phyloP scores from a whole-genome alignment of 1,140 invertebrate species.

The Bursaphelenchus mucronatus region DNA sequence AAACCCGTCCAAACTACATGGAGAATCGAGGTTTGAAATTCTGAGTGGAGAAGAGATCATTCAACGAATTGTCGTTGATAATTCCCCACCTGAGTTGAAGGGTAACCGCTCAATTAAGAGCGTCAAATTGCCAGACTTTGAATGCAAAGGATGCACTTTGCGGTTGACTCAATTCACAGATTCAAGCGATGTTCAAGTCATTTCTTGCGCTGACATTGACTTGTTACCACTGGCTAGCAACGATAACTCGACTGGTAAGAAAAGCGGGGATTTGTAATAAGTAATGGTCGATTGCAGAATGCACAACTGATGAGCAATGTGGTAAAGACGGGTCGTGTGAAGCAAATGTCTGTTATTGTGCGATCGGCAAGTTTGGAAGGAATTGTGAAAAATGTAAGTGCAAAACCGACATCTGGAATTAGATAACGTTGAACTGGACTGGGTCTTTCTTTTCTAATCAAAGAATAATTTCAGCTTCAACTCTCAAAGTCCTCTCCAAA shows the following conservation, averaged over 20 bases:
- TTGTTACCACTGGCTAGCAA: slow-evolving; percentile 12
- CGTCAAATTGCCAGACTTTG: slow-evolving; percentile 35
- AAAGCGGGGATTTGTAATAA: not conserved
- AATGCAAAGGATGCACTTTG: slow-evolving; percentile 40
- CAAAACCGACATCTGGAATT: not conserved
- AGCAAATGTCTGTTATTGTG: slow-evolving; percentile 23
- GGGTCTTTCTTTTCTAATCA: slow-evolving; percentile 7
- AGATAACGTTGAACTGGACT: not conserved
- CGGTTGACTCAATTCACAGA: slow-evolving; percentile 42
- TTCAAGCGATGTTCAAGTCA: slow-evolving; percentile 31
- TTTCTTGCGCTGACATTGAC: slow-evolving; percentile 45
- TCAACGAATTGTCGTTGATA: not conserved
- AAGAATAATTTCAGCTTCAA: slow-evolving; percentile 20
- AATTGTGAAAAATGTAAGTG: slow-evolving; percentile 31
- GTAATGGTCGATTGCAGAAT: slow-evolving; percentile 28
- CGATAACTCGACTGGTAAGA: slow-evolving; percentile 4
- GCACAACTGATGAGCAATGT: slow-evolving; percentile 23
- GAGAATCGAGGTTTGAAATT: slow-evolving; percentile 30
- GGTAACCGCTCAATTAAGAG: slow-evolving; percentile 14
- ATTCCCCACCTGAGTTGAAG: not conserved
- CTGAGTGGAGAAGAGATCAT: slow-evolving; percentile 23
- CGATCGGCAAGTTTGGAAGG: slow-evolving; percentile 27
- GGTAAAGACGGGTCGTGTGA: slow-evolving; percentile 29
- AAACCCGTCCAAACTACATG: slow-evolving; percentile 17
- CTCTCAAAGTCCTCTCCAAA: slow-evolving; percentile 11